phyloP scores from a whole-genome alignment of 2,113 vertebrate genomes.

The Cyanoliseus patagonus region DNA sequence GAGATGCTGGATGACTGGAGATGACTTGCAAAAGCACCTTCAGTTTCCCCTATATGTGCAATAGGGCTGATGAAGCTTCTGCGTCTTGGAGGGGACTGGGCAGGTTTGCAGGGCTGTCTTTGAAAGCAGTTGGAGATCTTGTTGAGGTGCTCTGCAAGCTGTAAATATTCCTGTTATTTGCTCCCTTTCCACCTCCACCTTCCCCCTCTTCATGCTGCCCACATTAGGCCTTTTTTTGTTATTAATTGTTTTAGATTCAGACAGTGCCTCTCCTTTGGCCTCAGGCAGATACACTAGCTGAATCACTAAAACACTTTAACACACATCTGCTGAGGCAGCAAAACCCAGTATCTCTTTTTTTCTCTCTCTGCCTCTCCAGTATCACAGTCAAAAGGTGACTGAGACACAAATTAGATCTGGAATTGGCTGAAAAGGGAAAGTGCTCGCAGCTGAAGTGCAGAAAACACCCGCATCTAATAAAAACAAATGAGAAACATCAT shows the following conservation, averaged over 20 bases:
- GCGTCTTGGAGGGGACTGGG: not conserved
- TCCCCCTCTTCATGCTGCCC: not conserved
- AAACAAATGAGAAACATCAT: slow-evolving; percentile 67
- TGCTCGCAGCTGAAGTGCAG: slow-evolving; percentile 65
- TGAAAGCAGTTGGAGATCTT: not conserved
- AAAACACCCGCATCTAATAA: slow-evolving; percentile 71
- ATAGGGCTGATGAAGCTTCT: not conserved
- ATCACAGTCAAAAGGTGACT: slow-evolving; percentile 60
- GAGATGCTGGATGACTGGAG: not conserved
- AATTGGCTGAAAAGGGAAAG: slow-evolving; percentile 66
- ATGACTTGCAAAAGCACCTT: not conserved
- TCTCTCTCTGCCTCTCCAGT: slow-evolving; percentile 35
- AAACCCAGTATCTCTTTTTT: slow-evolving; percentile 1
- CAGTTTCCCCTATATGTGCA: not conserved
- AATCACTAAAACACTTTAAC: slow-evolving; percentile 59
- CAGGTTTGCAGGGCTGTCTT: not conserved
- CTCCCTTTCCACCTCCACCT: not conserved
- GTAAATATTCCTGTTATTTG: not conserved
- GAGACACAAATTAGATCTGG: slow-evolving; percentile 48
- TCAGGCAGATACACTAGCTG: slow-evolving; percentile 41
- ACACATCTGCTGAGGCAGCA: slow-evolving; percentile 65
- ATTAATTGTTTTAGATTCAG: slow-evolving; percentile 58
- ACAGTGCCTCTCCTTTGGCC: slow-evolving; percentile 67
- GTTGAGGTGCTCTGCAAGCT: not conserved
- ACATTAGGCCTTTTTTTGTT: slow-evolving; percentile 44